Conservation (phyloP, 2,797 vertebrate genomes). For the Ctenochaetus hawaiiensis region DNA sequence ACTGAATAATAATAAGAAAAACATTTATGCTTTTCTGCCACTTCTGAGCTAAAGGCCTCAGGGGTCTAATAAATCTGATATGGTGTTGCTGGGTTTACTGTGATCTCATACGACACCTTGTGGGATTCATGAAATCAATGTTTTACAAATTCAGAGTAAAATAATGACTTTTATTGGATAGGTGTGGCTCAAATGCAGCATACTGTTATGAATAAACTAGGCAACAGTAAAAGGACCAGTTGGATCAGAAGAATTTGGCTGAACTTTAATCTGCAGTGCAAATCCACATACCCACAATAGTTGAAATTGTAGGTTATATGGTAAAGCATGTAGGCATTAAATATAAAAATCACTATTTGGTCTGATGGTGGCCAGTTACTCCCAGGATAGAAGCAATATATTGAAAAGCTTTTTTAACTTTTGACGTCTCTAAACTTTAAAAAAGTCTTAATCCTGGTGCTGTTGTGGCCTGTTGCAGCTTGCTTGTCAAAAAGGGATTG, state of each 20-base stretch:
- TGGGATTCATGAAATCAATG: too few species aligned
- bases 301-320: neutral
- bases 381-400: neutral
- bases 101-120: too few species aligned
- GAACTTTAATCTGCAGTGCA: neutral
- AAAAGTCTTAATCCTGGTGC: neutral
- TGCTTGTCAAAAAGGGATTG: neutral
- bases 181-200: too few species aligned
- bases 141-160: neutral
- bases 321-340: neutral
- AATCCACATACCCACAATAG: neutral
- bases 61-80: too few species aligned
- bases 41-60: neutral
- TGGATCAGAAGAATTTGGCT: neutral
- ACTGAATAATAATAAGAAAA: too few species aligned
- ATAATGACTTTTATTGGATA: too few species aligned
- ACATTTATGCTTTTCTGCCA: neutral
- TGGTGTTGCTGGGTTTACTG: too few species aligned
- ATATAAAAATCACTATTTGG: neutral
- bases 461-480: neutral
- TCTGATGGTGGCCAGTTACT: neutral
- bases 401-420: neutral
- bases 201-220: neutral
- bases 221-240: neutral
- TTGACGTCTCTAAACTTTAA: neutral